Conservation (phyloP, 1,140 invertebrate genomes). For the Drosophila auraria region DNA sequence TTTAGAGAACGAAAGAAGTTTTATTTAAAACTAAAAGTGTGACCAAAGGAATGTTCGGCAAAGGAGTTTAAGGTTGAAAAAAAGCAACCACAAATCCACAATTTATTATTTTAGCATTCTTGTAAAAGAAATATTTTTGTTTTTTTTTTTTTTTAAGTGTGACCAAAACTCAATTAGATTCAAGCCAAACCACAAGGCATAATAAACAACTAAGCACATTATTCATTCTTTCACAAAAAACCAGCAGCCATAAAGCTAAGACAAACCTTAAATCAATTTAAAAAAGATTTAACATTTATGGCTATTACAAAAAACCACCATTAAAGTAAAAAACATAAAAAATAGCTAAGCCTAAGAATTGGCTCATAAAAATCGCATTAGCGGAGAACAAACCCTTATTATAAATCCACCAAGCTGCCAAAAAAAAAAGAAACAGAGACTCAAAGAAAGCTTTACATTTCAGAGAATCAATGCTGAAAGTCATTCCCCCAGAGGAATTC, state of each 20-base stretch:
- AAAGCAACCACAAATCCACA: too few relatives aligned
- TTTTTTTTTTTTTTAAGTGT: too few relatives aligned
- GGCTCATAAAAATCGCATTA: constrained; percentile 15
- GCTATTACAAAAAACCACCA: neutral
- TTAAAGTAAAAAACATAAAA: neutral
- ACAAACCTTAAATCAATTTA: constrained; percentile 1
- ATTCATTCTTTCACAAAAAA: neutral
- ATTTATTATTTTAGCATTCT: too few relatives aligned
- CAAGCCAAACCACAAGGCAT: neutral
- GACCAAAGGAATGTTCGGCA: neutral
- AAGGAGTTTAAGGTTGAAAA: too few relatives aligned
- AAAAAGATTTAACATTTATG: neutral
- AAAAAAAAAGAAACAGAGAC: neutral
- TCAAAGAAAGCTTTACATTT: constrained; percentile 7
- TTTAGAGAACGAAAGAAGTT: neutral
- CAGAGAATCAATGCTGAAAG: constrained; percentile 15
- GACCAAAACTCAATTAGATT: neutral
- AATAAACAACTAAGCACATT: neutral
- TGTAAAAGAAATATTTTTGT: too few relatives aligned
- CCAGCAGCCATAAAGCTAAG: neutral
- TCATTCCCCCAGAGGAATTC: constrained; percentile 11
- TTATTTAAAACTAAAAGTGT: neutral
- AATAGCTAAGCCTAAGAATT: neutral
- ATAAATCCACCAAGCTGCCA: neutral
- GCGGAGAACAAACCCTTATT: constrained; percentile 5